phyloP scores from a whole-genome alignment of 2,797 vertebrate genomes.

The Loris lydekkerianus region DNA sequence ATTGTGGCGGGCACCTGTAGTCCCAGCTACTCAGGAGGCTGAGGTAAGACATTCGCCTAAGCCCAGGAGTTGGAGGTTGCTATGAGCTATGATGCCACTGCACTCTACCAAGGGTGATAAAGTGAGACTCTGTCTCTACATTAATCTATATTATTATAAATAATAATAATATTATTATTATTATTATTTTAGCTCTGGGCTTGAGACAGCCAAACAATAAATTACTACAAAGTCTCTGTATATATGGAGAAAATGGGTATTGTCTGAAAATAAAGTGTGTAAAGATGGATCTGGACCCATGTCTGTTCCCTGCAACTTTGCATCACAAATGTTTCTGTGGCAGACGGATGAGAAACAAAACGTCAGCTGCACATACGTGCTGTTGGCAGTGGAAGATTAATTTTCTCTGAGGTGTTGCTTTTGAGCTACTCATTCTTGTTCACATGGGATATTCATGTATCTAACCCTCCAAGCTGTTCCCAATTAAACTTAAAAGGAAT shows the following conservation, averaged over 20 bases:
- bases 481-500: constrained; percentile 72
- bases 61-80: too few relatives aligned
- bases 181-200: constrained; percentile 77
- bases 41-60: too few relatives aligned
- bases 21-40: too few relatives aligned
- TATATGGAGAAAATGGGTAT: constrained; percentile 80
- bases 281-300: constrained; percentile 73
- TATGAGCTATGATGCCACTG: too few relatives aligned
- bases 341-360: constrained; percentile 62
- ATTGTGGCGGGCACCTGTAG: too few relatives aligned
- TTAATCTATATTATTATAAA: too few relatives aligned
- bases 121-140: too few relatives aligned
- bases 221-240: constrained; percentile 84
- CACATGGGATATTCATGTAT: constrained; percentile 43
- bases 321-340: constrained; percentile 76
- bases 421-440: constrained; percentile 41
- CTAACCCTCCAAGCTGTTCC: constrained; percentile 18
- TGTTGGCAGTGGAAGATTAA: constrained; percentile 5
- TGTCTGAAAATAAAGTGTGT: constrained; percentile 82
- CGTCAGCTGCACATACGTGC: background rate
- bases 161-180: too few relatives aligned
- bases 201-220: constrained; percentile 77
- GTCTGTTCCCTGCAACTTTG: constrained; percentile 68
- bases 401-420: constrained; percentile 33
- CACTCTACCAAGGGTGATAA: too few relatives aligned